Base-by-base conservation (phyloP, 1,140 invertebrate species). In the Spodoptera litura region DNA sequence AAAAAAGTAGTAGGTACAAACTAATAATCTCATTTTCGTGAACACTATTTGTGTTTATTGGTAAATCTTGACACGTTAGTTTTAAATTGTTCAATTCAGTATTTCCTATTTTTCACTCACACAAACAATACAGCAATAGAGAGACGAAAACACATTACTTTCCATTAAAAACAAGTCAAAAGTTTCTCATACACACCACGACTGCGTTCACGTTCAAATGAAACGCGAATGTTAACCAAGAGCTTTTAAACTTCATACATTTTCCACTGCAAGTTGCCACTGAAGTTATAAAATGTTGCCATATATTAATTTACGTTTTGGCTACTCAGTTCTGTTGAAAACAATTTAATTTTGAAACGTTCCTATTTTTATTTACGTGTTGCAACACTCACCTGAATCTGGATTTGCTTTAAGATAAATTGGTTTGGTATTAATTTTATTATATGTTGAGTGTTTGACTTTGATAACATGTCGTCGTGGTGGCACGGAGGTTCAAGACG, bases 171-270 rank as follows among this genome's bases (percentile, higher is more conserved):
- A 27, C 49, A 25, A 68, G 20, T 68, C 64, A 68, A 68, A 68
- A 68, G 44, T 68, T 68, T 51, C 15, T 51, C 15, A 12, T 27
- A 68, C 64, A 51, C 64, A 51, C 51, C 64, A 51, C 44, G n/a
- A 51, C 20, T 52, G 44, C 20, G 51, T 68, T 52, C 64, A 20
- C 1, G 49, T 68, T 68, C 52, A 68, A 68, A 68, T 68, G 64
- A 68, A 68, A 68, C 49, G 44, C 64, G 64, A 68, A 68, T 68
- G 64, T 38, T 68, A 44, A 20, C 62, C 62, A 68, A 68, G 64
- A 68, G 64, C 64, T 68, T 68, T 68, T 68, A 68, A 62, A 68
- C 64, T 68, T 68, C 44, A 68, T 68, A 68, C 44, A 20, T 64
- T 62, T n/a, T 27, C 61, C 35, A 44, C 35, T 38, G 51, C 44